Evolutionary conservation across 2,113 vertebrate genomes (phyloP).

Genomic region (Piliocolobus tephrosceles): DNA sequence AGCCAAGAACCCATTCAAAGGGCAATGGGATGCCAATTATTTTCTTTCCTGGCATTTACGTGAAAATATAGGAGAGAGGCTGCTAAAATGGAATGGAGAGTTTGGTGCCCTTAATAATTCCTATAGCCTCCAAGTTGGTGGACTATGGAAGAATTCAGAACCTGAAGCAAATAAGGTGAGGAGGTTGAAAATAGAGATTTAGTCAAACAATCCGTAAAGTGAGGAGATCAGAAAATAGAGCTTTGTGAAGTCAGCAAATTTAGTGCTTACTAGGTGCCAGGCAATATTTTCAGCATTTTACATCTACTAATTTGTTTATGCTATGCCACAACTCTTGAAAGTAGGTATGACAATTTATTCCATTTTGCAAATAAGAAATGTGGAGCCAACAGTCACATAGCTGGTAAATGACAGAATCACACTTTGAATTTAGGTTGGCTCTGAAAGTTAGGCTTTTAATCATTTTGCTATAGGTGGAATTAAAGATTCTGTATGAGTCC

Average conservation of each 20-base stretch:
- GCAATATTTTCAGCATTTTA: background rate
- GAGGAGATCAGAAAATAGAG: background rate
- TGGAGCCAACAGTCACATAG: background rate
- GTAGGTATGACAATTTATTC: background rate
- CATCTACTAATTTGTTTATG: background rate
- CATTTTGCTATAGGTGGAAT: background rate
- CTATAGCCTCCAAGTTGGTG: background rate
- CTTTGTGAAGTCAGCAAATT: background rate
- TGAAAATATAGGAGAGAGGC: slow-evolving; percentile 57
- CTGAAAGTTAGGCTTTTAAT: background rate
- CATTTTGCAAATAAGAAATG: background rate
- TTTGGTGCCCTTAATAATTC: slow-evolving; percentile 38
- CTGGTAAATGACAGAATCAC: background rate
- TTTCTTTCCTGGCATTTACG: slow-evolving; percentile 74
- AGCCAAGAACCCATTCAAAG: slow-evolving; percentile 70
- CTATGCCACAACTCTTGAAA: background rate
- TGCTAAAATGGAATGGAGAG: background rate
- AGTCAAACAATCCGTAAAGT: background rate
- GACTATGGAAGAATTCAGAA: background rate
- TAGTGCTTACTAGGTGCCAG: background rate
- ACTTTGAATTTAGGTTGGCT: background rate
- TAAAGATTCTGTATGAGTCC: background rate
- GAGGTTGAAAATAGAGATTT: background rate
- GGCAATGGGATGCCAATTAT: slow-evolving; percentile 62
- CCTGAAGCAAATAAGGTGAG: background rate